Evolutionary conservation across 2,797 vertebrate genomes (phyloP), one percentile per base, ranked within the genome.

Genomic region (Lagodon rhomboides): DNA sequence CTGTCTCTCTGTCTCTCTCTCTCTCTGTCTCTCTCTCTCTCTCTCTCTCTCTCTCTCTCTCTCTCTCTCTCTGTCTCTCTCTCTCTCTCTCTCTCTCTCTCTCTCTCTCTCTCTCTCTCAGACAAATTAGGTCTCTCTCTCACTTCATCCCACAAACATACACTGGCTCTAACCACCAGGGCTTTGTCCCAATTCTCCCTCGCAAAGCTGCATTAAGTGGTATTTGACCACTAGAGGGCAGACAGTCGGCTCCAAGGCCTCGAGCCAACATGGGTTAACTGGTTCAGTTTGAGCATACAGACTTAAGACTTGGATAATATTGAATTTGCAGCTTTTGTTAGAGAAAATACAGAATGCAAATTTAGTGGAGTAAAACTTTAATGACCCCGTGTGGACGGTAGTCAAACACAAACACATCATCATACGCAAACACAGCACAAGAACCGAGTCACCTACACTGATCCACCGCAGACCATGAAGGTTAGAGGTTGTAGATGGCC

Each of bases 161-260:
- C 74, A 83, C 75, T 67, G 53, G 27, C 77, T 75, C 54, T 56
- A 87, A 69, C 85, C 92, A 87, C 86, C 51, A 90, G 89, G 87
- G 89, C 67, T 86, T 90, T 89, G 92, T 89, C 91, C 91, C 88
- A 89, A 63, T 93, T 91, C 87, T 89, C 70, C 79, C 53, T 61
- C 30, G 46, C 59, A 83, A 58, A 73, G 61, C 68, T 76, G 81
- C 85, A 76, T 58, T 46, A 82, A 69, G 68, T 71, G 77, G 85
- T 77, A 25, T 88, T 90, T 84, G 87, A 88, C 90, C 89, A 5
- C 89, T 80, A 88, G 89, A 85, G 79, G 90, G 85, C 85, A 62
- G 49, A 72, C 44, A 44, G 68, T n/a, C 12, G 23, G 66, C 58
- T 76, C 67, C 7, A 17, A 22, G 7, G 30, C 30, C 7, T 34